Base-by-base conservation (phyloP, 2,888 invertebrate species). In the Polydrusus cervinus region DNA sequence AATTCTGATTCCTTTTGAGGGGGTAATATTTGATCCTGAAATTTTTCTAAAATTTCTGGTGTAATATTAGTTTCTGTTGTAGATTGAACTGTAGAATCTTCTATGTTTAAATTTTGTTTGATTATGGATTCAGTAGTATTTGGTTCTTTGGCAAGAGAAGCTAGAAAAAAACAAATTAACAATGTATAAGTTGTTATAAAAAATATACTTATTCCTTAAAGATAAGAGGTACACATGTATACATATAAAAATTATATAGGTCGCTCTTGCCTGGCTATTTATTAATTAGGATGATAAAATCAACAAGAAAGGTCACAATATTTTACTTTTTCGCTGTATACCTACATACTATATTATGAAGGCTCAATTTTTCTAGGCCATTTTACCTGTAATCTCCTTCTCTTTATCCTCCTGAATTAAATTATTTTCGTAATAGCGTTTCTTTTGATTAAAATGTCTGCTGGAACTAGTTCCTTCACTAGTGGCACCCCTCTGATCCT, bases 361-460 rank as follows among this genome's bases (percentile, higher is more conserved):
- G 25, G 25, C 5, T 1, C 25, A 25, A n/a, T 25, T 25, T 25
- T 25, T 25, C 25, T 25, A 1, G 5, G 25, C 25, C 5, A 5
- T 25, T 25, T 61, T 43, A 43, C 61, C 61, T 43, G 1, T 16
- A 43, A 20, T 16, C 10, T 40, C 20, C 11, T 61, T 45, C 14
- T 62, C 25, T 25, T 30, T 43, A 25, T 30, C 47, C 10, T 62
- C 30, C 7, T 25, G n/a, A 25, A 25, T 5, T 9, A 45, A 62
- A 62, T 25, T 62, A 14, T 47, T 45, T 30, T 62, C 62, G 14
- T 25, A 45, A 62, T 62, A 45, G 3, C 45, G 25, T 30, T 20
- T 47, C 14, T 62, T 45, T 7, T 20, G 18, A 18, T 43, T 13
- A 45, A 11, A 43, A 45, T 47, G 11, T 6, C 8, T 62, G 1